phyloP scores from a whole-genome alignment of 2,113 vertebrate genomes.

The Alouatta palliata region DNA sequence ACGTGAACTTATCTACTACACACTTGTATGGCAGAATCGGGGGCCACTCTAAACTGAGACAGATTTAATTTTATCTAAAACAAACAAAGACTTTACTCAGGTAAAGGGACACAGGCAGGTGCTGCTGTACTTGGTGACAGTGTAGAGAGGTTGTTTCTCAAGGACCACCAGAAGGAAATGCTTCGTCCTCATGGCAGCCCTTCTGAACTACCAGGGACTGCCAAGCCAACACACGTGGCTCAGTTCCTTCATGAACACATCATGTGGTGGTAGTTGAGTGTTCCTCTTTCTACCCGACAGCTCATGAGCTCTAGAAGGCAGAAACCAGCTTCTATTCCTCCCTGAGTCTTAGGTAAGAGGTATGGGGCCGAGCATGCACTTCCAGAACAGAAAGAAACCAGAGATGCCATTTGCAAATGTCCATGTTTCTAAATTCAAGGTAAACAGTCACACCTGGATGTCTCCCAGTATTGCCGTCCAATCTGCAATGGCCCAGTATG shows the following conservation, averaged over 20 bases:
- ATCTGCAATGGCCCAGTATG: not conserved
- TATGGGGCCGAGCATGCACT: not conserved
- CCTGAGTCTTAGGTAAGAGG: not conserved
- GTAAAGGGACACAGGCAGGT: no score
- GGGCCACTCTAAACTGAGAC: not conserved
- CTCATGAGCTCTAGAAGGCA: not conserved
- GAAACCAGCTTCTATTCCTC: not conserved
- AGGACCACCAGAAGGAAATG: not conserved
- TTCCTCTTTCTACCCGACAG: not conserved
- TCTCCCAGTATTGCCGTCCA: not conserved
- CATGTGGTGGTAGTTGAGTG: not conserved
- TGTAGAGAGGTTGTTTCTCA: not conserved
- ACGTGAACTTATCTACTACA: not conserved
- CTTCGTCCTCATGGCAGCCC: not conserved
- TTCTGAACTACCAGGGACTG: not conserved
- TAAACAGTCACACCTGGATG: not conserved
- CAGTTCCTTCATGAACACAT: not conserved
- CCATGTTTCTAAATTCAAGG: not conserved
- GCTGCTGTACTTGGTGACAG: not conserved
- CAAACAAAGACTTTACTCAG: not conserved
- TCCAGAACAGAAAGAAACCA: not conserved
- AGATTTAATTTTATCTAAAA: constrained; percentile 5
- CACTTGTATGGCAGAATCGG: not conserved
- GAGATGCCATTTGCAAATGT: not conserved
- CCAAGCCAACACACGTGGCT: not conserved